Evolutionary conservation across 2,113 vertebrate genomes (phyloP), one percentile per base, ranked within the genome.

Genomic region (Chlamydotis undulata): DNA sequence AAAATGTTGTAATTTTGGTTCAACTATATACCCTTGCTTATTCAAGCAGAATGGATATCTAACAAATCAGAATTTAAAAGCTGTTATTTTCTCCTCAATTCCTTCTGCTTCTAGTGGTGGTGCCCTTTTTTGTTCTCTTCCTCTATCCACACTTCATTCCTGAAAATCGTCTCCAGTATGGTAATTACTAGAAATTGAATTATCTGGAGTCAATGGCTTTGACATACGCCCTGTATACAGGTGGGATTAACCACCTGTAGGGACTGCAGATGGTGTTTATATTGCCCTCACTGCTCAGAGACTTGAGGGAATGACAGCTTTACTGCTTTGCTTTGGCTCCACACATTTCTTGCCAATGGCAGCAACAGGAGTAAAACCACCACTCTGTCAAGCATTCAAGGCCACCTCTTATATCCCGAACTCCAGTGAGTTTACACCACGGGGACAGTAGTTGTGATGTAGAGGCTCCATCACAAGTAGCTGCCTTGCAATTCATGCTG

Each of bases 191-290:
- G 56, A 71, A 96, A 91, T 5, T 35, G 52, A 91, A 82, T 79
- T 90, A 95, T n/a, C 47, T 64, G 21, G 61, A 88, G 73, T 59
- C 65, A 52, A 18, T 24, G 69, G 29, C 25, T 87, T 61, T 55
- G 67, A 80, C 79, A 81, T 19, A 49, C 2, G 4, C 59, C 17
- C 52, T 31, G 60, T 8, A 33, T 43, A 60, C 0, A 79, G 83
- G 74, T 90, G 57, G 80, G 83, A 95, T 89, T 91, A 85, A 70
- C 71, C 93, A 83, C 92, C 90, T 86, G 73, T 41, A 77, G 80
- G 67, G 83, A 74, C 21, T 33, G 56, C 95, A 96, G 88, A 90
- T 96, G 92, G 86, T 81, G 71, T 89, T 92, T 74, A 41, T 18
- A 13, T 17, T 23, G 69, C 74, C 55, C 64, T 63, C 79, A 73